A percentile compares a stretch with the other conserved stretches of the same genome.
These are phyloP conservation scores for Psilopogon haemacephalus DNA, from an alignment of 2,113 vertebrate genomes.

Conservation along the genomic window DNA sequence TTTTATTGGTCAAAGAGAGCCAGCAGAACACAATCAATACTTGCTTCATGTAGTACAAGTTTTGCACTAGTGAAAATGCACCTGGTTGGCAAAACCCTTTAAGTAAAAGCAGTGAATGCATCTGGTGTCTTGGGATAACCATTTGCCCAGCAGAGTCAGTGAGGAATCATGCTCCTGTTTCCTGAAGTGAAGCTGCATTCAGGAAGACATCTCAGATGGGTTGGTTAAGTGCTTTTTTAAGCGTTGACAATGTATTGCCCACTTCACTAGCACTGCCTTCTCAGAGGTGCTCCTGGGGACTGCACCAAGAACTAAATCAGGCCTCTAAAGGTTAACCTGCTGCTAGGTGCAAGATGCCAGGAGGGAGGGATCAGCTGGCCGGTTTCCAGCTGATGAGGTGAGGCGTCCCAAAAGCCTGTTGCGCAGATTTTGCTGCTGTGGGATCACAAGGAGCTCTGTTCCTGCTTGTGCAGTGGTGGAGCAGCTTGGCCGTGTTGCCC, in stretches of 20 bases:
- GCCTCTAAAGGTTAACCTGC: background rate
- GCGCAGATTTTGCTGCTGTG: background rate
- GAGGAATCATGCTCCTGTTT: background rate
- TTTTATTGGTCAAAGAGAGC: background rate
- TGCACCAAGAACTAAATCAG: background rate
- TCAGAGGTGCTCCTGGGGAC: background rate
- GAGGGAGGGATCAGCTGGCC: background rate
- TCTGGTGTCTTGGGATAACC: background rate
- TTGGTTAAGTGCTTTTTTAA: background rate
- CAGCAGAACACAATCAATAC: background rate
- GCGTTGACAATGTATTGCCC: background rate
- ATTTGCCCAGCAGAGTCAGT: background rate
- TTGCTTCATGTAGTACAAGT: background rate
- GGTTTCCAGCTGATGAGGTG: background rate
- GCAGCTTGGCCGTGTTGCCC: fast-evolving
- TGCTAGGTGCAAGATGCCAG: background rate
- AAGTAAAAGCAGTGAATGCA: background rate
- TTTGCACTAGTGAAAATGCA: background rate
- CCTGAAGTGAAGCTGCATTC: background rate
- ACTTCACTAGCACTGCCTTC: background rate
- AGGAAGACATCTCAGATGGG: background rate
- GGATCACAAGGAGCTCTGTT: background rate
- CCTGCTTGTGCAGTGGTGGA: background rate
- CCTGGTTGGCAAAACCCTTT: background rate
- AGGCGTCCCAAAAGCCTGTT: background rate